Conservation (phyloP, 2,888 invertebrate genomes). For the Furcula furcula region DNA sequence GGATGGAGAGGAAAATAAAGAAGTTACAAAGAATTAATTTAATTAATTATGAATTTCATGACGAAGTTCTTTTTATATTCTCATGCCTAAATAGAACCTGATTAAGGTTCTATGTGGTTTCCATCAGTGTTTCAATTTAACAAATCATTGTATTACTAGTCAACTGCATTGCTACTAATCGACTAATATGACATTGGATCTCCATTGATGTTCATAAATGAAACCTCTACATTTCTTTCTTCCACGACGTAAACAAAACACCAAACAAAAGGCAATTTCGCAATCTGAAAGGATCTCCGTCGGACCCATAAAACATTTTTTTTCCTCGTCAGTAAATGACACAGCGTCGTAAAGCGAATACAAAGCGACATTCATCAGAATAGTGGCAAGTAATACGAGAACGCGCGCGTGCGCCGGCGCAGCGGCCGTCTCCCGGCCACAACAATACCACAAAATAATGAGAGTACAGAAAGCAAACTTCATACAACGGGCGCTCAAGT, state of each 20-base stretch:
- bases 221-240: neutral
- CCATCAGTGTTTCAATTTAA: too few relatives aligned
- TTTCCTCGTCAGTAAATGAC: constrained; percentile 2
- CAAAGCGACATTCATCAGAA: constrained; percentile 21
- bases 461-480: too few relatives aligned
- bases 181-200: neutral
- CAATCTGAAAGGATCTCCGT: neutral
- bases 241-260: constrained; percentile 1
- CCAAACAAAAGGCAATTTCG: constrained; percentile 1
- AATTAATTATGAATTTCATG: too few relatives aligned
- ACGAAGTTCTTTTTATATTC: too few relatives aligned
- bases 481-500: too few relatives aligned
- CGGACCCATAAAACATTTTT: constrained; percentile 10
- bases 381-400: constrained; percentile 15
- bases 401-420: constrained; percentile 23
- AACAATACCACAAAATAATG: constrained; percentile 55
- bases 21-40: too few relatives aligned
- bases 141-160: too few relatives aligned
- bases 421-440: constrained; percentile 18
- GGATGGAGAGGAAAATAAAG: too few relatives aligned
- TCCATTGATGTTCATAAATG: neutral
- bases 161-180: neutral
- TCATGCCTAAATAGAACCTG: too few relatives aligned
- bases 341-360: constrained; percentile 2
- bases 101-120: too few relatives aligned